Evolutionary conservation across 2,113 vertebrate species (phyloP).

Genomic region (Drymodes brunneopygia): DNA sequence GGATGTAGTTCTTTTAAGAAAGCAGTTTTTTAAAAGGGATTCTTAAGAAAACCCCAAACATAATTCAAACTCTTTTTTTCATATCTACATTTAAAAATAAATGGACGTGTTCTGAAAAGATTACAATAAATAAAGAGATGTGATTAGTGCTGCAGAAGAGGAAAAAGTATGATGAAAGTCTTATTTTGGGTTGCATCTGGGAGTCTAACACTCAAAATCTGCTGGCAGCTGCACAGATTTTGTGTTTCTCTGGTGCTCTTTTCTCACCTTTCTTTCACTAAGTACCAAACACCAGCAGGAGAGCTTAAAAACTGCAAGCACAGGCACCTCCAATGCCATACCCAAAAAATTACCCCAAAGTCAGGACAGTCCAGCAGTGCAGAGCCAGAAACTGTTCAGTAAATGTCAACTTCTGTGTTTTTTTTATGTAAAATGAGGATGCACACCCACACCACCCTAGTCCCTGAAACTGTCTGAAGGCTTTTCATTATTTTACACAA

Average conservation of each 20-base stretch:
- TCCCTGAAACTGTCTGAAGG: not conserved
- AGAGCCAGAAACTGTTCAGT: not conserved
- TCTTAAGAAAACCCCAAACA: not conserved
- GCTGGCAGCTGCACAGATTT: not conserved
- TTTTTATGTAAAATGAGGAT: not conserved
- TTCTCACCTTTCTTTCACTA: not conserved
- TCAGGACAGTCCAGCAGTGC: not conserved
- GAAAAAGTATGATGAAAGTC: not conserved
- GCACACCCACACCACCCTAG: not conserved
- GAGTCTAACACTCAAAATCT: not conserved
- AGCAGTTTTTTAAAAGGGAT: not conserved
- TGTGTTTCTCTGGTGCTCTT: not conserved
- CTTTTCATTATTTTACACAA: fast-evolving
- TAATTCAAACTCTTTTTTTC: not conserved
- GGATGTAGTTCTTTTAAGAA: not conserved
- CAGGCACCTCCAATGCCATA: not conserved
- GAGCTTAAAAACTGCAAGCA: not conserved
- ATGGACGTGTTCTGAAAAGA: not conserved
- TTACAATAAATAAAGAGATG: not conserved
- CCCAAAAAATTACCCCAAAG: not conserved
- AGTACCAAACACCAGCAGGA: not conserved
- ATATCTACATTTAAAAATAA: not conserved
- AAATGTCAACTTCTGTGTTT: not conserved
- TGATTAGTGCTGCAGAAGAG: not conserved
- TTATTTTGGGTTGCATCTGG: not conserved